Evolutionary conservation across 2,797 vertebrate species (phyloP), one percentile per base, ranked within the genome.

Genomic region (Scolopax rusticola): DNA sequence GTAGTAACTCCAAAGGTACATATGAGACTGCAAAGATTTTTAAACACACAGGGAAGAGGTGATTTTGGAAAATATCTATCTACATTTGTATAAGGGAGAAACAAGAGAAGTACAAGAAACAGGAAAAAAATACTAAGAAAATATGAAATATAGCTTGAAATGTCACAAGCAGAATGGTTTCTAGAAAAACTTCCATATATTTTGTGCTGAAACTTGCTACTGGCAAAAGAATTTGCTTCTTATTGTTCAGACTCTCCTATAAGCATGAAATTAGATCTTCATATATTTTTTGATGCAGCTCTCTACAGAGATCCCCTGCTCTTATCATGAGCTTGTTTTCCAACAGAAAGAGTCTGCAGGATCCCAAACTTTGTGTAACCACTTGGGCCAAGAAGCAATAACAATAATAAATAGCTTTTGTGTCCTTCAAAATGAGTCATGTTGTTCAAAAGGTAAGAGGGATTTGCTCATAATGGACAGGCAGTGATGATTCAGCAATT

Each of bases 401-500:
- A 80, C 45, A 91, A 68, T 83, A 83, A 89, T 78, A 61, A 91
- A 87, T 94, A 94, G 54, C 45, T 88, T 92, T 86, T 86, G 28
- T 96, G 25, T 56, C 69, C 57, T 84, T 94, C 83, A 92, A 79
- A 95, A 91, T 91, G 69, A 96, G 69, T 95, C 59, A 84, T 48
- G 79, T 80, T 94, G 50, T 88, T 92, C 83, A 90, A 89, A 96
- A 94, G 91, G 92, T 96, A 87, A 73, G 84, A 73, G 87, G 41
- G 65, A 48, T 94, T 97, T 92, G 68, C 32, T 91, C 79, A 91
- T 64, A 94, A 89, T 63, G 79, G 74, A 80, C 79, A 92, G 76
- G 61, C 89, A 86, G 73, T 59, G 79, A 67, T 96, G 91, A 93
- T 71, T 95, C 96, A 95, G 82, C 89, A 92, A 50, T 88, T 91